Evolutionary conservation across 2,113 vertebrate genomes (phyloP).

Genomic region (Rostratula benghalensis): DNA sequence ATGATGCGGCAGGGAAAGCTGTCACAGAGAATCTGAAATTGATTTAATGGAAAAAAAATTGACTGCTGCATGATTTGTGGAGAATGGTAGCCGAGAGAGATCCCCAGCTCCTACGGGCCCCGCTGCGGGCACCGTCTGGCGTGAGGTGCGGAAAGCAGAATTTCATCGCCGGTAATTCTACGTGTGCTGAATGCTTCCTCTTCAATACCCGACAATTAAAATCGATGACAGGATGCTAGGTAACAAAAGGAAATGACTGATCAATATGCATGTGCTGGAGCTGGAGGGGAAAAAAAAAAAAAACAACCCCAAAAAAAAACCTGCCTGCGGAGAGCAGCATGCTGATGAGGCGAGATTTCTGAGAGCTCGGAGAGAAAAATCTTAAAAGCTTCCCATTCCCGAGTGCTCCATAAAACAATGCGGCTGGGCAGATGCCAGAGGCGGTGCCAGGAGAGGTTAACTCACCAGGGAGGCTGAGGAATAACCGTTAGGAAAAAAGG

Average conservation of each 20-base stretch:
- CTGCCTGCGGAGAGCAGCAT: background rate
- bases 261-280: slow-evolving; percentile 60
- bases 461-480: background rate
- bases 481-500: background rate
- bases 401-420: background rate
- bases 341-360: slow-evolving; percentile 34
- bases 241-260: slow-evolving; percentile 52
- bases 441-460: background rate
- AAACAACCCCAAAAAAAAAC: background rate
- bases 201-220: background rate
- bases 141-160: background rate
- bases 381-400: slow-evolving; percentile 19
- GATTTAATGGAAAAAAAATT: slow-evolving; percentile 38
- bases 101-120: background rate
- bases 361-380: background rate
- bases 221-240: slow-evolving; percentile 35
- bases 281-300: background rate
- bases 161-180: background rate
- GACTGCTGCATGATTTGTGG: background rate
- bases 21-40: background rate
- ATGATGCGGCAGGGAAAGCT: background rate
- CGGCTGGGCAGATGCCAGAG: background rate
- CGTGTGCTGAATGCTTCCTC: background rate
- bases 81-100: background rate
- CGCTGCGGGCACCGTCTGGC: background rate